Conservation (phyloP, 2,797 vertebrate genomes). For the Sylvilagus floridanus region DNA sequence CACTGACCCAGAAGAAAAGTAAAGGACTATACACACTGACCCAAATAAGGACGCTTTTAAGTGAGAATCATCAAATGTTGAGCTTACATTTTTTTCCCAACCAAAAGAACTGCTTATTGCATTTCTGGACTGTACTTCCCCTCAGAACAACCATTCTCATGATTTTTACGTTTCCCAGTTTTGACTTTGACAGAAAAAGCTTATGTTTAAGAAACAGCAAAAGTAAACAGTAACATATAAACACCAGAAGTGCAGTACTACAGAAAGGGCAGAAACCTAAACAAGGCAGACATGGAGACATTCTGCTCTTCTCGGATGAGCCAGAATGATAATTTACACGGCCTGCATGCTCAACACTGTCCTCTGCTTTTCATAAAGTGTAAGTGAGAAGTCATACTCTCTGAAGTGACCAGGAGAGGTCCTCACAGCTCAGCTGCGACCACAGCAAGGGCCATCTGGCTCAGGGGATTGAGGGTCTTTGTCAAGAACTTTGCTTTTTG, state of each 20-base stretch:
- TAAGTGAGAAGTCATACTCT: neutral
- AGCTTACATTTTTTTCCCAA: neutral
- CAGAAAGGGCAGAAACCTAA: neutral
- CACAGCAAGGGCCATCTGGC: neutral
- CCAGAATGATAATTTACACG: neutral
- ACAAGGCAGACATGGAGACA: neutral
- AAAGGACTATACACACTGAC: neutral
- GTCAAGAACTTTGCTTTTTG: too few species aligned
- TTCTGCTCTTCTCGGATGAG: neutral
- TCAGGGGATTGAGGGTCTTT: neutral
- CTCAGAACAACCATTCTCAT: too few species aligned
- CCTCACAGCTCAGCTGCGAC: neutral
- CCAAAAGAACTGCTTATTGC: too few species aligned
- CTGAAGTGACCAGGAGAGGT: neutral
- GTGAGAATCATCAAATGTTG: neutral
- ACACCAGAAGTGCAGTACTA: conserved; percentile 15
- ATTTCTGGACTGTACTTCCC: too few species aligned
- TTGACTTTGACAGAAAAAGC: neutral
- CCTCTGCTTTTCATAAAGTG: neutral
- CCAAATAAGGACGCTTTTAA: neutral
- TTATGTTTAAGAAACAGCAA: neutral
- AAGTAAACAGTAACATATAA: neutral
- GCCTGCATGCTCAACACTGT: neutral
- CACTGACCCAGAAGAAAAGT: neutral
- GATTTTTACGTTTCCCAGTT: too few species aligned